Base-by-base conservation (phyloP, 2,797 vertebrate species). In the Champsocephalus esox region DNA sequence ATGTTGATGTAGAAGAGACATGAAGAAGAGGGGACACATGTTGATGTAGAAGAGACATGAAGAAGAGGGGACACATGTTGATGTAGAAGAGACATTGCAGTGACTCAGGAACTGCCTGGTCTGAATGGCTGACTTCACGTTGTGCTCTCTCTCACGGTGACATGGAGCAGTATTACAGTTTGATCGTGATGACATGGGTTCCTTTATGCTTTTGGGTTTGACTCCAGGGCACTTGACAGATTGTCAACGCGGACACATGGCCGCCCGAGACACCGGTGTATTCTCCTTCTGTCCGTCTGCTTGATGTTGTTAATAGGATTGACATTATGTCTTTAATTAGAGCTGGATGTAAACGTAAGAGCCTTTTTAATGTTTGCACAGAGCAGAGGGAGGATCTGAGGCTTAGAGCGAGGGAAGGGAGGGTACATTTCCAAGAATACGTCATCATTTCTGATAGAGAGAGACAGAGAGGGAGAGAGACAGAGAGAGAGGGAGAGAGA, bases 281-380 rank as follows among this genome's bases (percentile, higher is more conserved):
- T 55, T 41, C 49, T 54, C 32, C 3, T 48, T 13, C 1, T 34
- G 61, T 68, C 58, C 7, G 5, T 67, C 50, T 51, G 44, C 14
- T 13, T 55, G 54, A 9, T 55, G 73, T 14, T 58, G 48, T 65
- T 24, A 59, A 51, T 44, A 14, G 17, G 6, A 21, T 17, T 57
- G 66, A 70, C 54, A 46, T 62, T 11, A 67, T 14, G 52, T 65
- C 67, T 54, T n/a, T 38, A 52, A 11, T 21, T 6, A 5, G 12
- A 13, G 57, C 32, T 21, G 68, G 52, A 43, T 12, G 19, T 24
- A 28, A n/a, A 14, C 17, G 45, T 17, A 41, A 67, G 76, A 44
- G 6, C 21, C n/a, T 7, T 12, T 1, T 66, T 24, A 49, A 10
- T 21, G 13, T 58, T 75, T 24, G 24, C 50, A 41, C 17, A 19